These are phyloP conservation scores for Philotrypesis tridentata DNA, from an alignment of 1,140 invertebrate genomes.

Conservation along the genomic window DNA sequence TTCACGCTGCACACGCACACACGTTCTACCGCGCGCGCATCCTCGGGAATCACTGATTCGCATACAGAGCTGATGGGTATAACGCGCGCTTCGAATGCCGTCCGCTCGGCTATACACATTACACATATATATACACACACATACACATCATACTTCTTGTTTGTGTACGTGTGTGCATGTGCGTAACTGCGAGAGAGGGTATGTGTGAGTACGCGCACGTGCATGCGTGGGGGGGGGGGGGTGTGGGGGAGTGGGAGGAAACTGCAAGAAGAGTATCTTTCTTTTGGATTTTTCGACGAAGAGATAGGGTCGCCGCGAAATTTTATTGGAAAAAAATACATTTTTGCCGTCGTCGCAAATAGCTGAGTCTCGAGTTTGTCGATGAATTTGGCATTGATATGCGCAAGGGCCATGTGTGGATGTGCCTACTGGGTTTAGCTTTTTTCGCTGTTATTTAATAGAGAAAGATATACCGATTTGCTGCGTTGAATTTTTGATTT, in stretches of 20 bases:
- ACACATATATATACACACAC: not conserved
- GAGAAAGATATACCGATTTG: too few species aligned
- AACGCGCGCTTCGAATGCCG: not conserved
- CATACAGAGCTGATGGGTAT: slow-evolving; percentile 27
- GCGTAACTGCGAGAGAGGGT: too few species aligned
- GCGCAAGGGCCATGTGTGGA: too few species aligned
- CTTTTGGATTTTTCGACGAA: slow-evolving; percentile 3
- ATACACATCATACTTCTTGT: not conserved
- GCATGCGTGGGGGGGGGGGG: too few species aligned
- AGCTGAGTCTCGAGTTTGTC: too few species aligned
- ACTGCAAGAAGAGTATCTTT: not conserved
- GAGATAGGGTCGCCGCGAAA: not conserved
- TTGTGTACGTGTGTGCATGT: not conserved
- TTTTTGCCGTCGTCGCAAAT: not conserved
- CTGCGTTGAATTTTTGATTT: too few species aligned
- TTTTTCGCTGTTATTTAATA: too few species aligned
- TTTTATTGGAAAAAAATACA: not conserved
- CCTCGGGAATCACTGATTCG: slow-evolving; percentile 28
- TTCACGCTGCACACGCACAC: not conserved
- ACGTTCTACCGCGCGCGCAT: slow-evolving; percentile 4
- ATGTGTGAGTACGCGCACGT: too few species aligned
- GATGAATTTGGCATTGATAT: too few species aligned
- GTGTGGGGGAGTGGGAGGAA: too few species aligned
- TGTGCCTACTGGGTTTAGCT: too few species aligned
- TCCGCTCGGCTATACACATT: not conserved